phyloP scores from a whole-genome alignment of 2,113 vertebrate species.

The Burhinus bistriatus region DNA sequence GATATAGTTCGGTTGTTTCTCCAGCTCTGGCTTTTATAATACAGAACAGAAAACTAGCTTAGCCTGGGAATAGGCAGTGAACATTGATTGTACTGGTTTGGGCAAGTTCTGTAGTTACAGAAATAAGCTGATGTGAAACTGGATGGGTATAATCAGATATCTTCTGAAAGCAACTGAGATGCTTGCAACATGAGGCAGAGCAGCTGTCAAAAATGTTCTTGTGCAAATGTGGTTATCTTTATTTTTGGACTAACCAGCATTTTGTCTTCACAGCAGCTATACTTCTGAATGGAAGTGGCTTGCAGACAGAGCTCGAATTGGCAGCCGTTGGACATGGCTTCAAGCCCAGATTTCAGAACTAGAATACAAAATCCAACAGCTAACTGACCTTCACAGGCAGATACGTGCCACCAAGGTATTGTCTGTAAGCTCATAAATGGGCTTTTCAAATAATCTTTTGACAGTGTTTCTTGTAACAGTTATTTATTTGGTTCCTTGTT shows the following conservation, averaged over 20 bases:
- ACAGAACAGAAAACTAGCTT: not conserved
- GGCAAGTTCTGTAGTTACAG: not conserved
- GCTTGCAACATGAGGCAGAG: constrained; percentile 43
- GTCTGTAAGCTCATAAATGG: constrained; percentile 6
- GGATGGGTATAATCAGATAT: constrained; percentile 34
- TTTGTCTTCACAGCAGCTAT: constrained; percentile 76
- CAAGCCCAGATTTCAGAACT: constrained; percentile 88
- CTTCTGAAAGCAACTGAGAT: constrained; percentile 54
- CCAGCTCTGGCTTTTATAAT: not conserved
- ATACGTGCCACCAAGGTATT: constrained; percentile 88
- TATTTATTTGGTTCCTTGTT: not conserved
- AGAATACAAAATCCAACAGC: constrained; percentile 86
- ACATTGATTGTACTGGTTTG: not conserved
- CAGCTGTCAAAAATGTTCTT: constrained; percentile 63
- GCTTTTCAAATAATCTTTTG: constrained; percentile 23
- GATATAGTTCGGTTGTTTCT: not conserved
- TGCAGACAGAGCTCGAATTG: constrained; percentile 85
- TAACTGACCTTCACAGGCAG: constrained; percentile 83
- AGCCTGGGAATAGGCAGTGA: not conserved
- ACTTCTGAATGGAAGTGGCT: constrained; percentile 86
- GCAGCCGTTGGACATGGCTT: constrained; percentile 94
- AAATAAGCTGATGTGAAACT: constrained; percentile 37
- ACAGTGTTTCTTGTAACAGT: not conserved
- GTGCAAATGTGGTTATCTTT: constrained; percentile 62
- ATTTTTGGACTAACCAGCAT: constrained; percentile 68